phyloP scores from a whole-genome alignment of 1,140 invertebrate species.

The Carposina sasakii region DNA sequence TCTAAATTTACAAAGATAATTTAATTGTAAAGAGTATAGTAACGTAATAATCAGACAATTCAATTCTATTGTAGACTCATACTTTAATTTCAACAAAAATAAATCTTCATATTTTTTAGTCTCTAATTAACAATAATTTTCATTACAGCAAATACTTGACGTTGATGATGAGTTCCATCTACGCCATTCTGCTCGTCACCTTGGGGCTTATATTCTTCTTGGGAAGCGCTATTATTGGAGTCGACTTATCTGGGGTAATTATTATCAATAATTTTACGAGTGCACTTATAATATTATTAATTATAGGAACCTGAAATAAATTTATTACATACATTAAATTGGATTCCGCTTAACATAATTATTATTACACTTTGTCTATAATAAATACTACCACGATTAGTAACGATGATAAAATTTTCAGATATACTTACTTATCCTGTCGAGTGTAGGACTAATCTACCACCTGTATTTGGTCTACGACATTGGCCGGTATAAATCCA shows the following conservation, averaged over 20 bases:
- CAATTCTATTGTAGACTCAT: no score
- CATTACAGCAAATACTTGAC: constrained; percentile 73
- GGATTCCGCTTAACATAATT: neutral
- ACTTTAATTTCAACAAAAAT: no score
- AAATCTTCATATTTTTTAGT: neutral
- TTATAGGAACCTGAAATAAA: no score
- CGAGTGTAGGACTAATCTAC: constrained; percentile 74
- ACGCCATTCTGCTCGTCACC: constrained; percentile 78
- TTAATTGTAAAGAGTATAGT: no score
- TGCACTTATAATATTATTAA: no score
- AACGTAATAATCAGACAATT: no score
- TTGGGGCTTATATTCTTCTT: constrained; percentile 77
- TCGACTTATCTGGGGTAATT: constrained; percentile 73
- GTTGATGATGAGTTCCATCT: constrained; percentile 75
- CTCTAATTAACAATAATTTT: neutral
- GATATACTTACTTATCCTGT: constrained; percentile 76
- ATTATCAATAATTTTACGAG: constrained; percentile 4
- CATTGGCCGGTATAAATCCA: constrained; percentile 73
- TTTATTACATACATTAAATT: neutral
- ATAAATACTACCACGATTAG: no score
- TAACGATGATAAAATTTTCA: constrained; percentile 39
- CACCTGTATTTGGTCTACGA: constrained; percentile 76
- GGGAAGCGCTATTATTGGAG: constrained; percentile 72
- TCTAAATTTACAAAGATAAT: no score
- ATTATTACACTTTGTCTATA: neutral